phyloP scores from a whole-genome alignment of 2,888 invertebrate genomes.

The Tholera decimalis region DNA sequence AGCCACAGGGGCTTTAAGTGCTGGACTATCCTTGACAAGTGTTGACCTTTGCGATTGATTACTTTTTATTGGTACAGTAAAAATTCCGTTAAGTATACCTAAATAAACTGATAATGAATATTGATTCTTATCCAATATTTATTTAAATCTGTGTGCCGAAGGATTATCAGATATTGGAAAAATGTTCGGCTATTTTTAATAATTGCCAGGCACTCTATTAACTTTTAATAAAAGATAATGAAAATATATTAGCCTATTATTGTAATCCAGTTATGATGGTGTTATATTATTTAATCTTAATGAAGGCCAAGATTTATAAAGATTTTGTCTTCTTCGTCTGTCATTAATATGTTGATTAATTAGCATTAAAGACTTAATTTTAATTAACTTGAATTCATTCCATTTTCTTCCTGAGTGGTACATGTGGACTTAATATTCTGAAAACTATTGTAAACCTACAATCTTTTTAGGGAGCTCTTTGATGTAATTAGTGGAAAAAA shows the following conservation, averaged over 20 bases:
- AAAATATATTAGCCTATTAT: conserved; percentile 22
- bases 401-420: neutral
- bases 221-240: neutral
- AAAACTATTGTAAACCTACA: neutral
- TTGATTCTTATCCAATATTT: conserved; percentile 8
- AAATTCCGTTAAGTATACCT: neutral
- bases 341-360: neutral
- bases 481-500: neutral
- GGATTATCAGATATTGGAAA: conserved; percentile 16
- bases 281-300: conserved; percentile 27
- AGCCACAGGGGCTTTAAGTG: too few relatives aligned
- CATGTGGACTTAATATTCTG: neutral
- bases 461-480: neutral
- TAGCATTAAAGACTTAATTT: neutral
- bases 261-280: conserved; percentile 24
- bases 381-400: neutral
- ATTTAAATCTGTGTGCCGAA: conserved; percentile 7
- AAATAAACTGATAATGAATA: conserved; percentile 7
- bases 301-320: conserved; percentile 1
- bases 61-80: neutral
- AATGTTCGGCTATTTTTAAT: conserved; percentile 11
- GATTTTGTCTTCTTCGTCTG: conserved; percentile 1
- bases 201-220: conserved; percentile 4
- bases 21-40: too few relatives aligned
- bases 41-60: too few relatives aligned